These are phyloP conservation scores for Xiphydria camelus DNA, from an alignment of 2,888 invertebrate genomes.

Conservation along the genomic window DNA sequence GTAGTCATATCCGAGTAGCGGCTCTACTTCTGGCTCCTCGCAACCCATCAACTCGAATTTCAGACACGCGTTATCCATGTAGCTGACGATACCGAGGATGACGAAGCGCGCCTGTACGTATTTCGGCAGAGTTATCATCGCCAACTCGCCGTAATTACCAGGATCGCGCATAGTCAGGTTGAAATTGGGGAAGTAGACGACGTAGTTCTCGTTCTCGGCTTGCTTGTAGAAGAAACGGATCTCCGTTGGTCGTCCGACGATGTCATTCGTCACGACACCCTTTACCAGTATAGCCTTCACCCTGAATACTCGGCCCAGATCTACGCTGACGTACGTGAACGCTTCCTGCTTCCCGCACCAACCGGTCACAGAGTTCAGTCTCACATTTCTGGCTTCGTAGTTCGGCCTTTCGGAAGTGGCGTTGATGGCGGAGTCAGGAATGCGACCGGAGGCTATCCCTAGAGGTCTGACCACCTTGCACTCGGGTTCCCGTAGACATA, in stretches of 20 bases:
- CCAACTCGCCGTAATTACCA: conserved; percentile 95
- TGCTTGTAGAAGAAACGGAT: conserved; percentile 97
- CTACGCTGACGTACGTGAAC: conserved; percentile 94
- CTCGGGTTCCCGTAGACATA: conserved; percentile 89
- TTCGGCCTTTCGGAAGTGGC: conserved; percentile 92
- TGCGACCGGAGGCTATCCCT: conserved; percentile 87
- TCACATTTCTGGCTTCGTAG: conserved; percentile 86
- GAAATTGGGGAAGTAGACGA: conserved; percentile 96
- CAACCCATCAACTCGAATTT: conserved; percentile 97
- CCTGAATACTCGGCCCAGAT: conserved; percentile 89
- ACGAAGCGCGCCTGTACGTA: conserved; percentile 93
- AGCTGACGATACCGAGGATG: conserved; percentile 92
- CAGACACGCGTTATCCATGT: conserved; percentile 94
- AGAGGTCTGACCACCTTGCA: conserved; percentile 91
- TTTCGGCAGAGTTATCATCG: conserved; percentile 93
- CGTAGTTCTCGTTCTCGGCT: conserved; percentile 90
- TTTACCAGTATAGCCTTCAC: conserved; percentile 92
- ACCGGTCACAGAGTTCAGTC: conserved; percentile 90
- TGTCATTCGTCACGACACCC: conserved; percentile 92
- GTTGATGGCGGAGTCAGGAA: conserved; percentile 94
- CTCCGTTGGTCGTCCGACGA: conserved; percentile 94
- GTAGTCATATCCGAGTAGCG: conserved; percentile 88
- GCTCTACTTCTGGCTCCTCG: conserved; percentile 81
- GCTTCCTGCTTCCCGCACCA: conserved; percentile 98
- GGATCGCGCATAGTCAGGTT: conserved; percentile 93